Evolutionary conservation across 2,797 vertebrate species (phyloP).

Genomic region (Tiaroga cobitis): DNA sequence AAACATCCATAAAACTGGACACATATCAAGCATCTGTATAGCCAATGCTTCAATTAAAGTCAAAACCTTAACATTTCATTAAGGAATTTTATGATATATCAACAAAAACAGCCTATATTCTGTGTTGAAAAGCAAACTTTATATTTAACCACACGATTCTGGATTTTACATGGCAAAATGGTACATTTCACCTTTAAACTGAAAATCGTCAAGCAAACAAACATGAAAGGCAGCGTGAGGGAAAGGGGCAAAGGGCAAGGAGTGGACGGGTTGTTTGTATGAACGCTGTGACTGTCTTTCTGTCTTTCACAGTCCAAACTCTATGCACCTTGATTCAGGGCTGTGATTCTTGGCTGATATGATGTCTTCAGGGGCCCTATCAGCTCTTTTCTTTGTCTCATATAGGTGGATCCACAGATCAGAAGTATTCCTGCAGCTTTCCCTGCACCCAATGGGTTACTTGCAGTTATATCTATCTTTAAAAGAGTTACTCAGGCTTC

Average conservation of each 20-base stretch:
- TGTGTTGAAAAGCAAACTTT: neutral
- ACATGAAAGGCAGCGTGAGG: slow-evolving; percentile 24
- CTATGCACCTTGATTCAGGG: slow-evolving; percentile 18
- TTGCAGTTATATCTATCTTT: slow-evolving; percentile 55
- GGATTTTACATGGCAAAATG: neutral
- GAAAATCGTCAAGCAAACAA: slow-evolving; percentile 34
- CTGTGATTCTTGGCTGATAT: slow-evolving; percentile 23
- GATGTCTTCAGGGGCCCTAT: slow-evolving; percentile 17
- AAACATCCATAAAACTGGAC: neutral
- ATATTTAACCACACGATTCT: neutral
- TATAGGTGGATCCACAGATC: slow-evolving; percentile 28
- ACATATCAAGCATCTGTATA: neutral
- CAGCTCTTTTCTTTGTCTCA: neutral
- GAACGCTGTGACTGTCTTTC: slow-evolving; percentile 24
- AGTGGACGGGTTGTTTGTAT: slow-evolving; percentile 24
- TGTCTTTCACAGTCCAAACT: slow-evolving; percentile 51
- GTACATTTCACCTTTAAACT: slow-evolving; percentile 47
- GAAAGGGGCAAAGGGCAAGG: slow-evolving; percentile 34
- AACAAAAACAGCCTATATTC: neutral
- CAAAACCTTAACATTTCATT: neutral
- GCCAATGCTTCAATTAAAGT: neutral
- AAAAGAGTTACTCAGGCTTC: slow-evolving; percentile 60
- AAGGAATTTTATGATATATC: neutral
- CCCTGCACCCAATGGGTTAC: slow-evolving; percentile 37
- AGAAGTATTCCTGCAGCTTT: slow-evolving; percentile 15